Conservation (phyloP, 2,113 vertebrate genomes). For the Hemichromis elongatus region DNA sequence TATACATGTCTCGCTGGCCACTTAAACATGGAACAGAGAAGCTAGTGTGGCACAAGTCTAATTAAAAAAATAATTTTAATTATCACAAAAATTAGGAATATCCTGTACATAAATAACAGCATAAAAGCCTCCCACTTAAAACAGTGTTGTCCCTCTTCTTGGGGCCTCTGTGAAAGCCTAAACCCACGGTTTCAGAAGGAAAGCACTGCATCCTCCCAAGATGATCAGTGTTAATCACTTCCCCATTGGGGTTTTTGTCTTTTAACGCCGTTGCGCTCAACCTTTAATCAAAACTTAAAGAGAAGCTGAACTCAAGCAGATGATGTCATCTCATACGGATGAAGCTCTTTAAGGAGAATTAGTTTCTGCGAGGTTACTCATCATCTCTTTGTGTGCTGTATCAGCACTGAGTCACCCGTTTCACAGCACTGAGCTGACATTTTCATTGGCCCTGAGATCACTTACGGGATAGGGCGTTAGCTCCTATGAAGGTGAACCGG, state of each 20-base stretch:
- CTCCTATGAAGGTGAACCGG: conserved; percentile 25
- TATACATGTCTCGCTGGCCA: background rate
- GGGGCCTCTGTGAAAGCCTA: background rate
- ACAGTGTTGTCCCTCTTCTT: background rate
- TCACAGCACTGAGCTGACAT: conserved; percentile 53
- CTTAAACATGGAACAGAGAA: background rate
- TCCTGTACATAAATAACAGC: background rate
- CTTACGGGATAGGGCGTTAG: conserved; percentile 52
- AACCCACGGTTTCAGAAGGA: background rate
- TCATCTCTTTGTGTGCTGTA: conserved; percentile 26
- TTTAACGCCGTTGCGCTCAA: background rate
- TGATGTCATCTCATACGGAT: conserved; percentile 6
- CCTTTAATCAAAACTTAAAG: conserved; percentile 11
- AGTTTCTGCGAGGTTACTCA: background rate
- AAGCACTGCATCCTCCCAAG: background rate
- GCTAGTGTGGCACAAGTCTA: background rate
- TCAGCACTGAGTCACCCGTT: conserved; percentile 59
- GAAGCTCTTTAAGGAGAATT: background rate
- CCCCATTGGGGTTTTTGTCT: background rate
- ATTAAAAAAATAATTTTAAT: background rate
- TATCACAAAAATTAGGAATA: background rate
- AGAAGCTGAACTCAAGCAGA: conserved; percentile 21
- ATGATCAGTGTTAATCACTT: background rate
- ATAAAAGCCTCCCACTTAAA: background rate
- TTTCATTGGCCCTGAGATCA: conserved; percentile 48